Evolutionary conservation across 2,888 invertebrate species (phyloP).

Genomic region (Lordiphosa andalusiaca): DNA sequence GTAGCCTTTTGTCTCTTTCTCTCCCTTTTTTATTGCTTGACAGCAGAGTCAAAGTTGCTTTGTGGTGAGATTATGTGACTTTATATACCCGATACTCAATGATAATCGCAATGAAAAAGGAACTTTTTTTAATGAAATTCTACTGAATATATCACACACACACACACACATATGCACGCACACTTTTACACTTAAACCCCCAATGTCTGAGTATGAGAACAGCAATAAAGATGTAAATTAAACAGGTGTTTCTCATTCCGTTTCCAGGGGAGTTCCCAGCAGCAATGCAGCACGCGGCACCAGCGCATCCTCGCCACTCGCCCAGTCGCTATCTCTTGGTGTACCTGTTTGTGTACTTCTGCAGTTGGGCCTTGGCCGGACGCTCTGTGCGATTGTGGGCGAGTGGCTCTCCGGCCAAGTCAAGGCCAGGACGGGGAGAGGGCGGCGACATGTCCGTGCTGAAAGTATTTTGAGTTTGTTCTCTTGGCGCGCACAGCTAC

Average conservation of each 20-base stretch:
- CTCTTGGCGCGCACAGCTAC: slow-evolving; percentile 18
- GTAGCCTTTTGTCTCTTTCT: too few relatives aligned
- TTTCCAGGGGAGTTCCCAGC: slow-evolving; percentile 95
- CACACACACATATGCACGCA: slow-evolving; percentile 16
- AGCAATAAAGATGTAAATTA: slow-evolving; percentile 81
- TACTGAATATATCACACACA: slow-evolving; percentile 14
- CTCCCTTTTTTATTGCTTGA: slow-evolving; percentile 33
- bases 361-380: slow-evolving; percentile 82
- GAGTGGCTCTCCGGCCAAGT: slow-evolving; percentile 26
- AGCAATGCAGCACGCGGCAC: slow-evolving; percentile 95
- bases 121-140: too few relatives aligned
- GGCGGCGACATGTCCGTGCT: slow-evolving; percentile 10
- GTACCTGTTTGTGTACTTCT: slow-evolving; percentile 83
- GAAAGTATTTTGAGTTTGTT: slow-evolving; percentile 5
- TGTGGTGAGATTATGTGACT: slow-evolving; percentile 28
- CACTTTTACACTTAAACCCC: slow-evolving; percentile 22
- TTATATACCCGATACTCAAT: slow-evolving; percentile 25
- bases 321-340: slow-evolving; percentile 86
- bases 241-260: slow-evolving; percentile 82
- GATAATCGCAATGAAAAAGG: not conserved
- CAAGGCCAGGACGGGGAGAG: slow-evolving; percentile 1
- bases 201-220: slow-evolving; percentile 77
- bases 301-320: slow-evolving; percentile 87
- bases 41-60: slow-evolving; percentile 21
- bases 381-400: slow-evolving; percentile 64